Evolutionary conservation across 2,113 vertebrate genomes (phyloP), one percentile per base, ranked within the genome.

Genomic region (Madoqua kirkii): DNA sequence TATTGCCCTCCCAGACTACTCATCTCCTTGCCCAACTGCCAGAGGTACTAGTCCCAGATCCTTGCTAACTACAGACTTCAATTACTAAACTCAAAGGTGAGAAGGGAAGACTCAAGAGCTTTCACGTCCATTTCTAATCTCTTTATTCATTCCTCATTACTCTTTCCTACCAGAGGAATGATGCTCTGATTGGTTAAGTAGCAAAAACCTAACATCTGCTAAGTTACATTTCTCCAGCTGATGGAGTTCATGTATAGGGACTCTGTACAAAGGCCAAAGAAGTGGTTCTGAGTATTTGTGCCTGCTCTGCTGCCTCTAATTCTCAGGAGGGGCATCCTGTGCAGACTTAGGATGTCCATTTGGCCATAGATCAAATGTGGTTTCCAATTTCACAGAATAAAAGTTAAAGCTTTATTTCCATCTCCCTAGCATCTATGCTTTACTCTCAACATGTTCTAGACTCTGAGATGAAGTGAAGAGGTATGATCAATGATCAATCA

Each of bases 391-490:
- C n/a, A 40, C 1, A 82, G 11, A 95, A 89, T 78, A 89, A 82
- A 86, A 93, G 48, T 60, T 57, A 89, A 85, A 33, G 33, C 67
- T 93, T 84, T 88, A 93, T 91, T 79, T 91, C n/a, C 55, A 90
- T 84, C 52, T 95, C 31, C 91, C 36, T 95, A 27, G 54, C 19
- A 48, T 71, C n/a, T 85, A 11, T 85, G 31, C 29, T 96, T 93
- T 94, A 95, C 83, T 95, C 82, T 91, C 36, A 85, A 16, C 88
- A 85, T 76, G 48, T 64, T 86, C 78, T 85, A 86, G 29, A 95
- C 14, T 93, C 52, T 82, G 59, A 50, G 78, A 19, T 57, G 19
- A 36, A 93, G 6, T 23, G 11, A 87, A 96, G 25, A 79, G 52
- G 33, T 82, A 89, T 33, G 15, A 87, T 62, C 89, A 57, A 87